Evolutionary conservation across 2,888 invertebrate species (phyloP).

Genomic region (Aporophyla lueneburgensis): DNA sequence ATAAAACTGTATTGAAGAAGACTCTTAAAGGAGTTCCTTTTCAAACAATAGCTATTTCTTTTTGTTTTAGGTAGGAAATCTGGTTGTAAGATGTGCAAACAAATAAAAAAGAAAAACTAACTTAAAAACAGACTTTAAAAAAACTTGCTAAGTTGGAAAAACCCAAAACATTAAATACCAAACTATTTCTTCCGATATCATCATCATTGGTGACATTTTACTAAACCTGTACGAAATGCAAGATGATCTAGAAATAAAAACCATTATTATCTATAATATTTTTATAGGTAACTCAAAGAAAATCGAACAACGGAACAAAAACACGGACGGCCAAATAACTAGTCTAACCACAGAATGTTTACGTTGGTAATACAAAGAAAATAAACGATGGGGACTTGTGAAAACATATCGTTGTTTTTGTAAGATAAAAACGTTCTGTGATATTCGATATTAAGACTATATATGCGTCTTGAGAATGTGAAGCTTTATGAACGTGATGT

Average conservation of each 20-base stretch:
- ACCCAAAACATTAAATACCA: slow-evolving; percentile 37
- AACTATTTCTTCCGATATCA: slow-evolving; percentile 38
- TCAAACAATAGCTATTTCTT: background rate
- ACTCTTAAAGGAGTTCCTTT: background rate
- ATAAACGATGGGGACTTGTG: slow-evolving; percentile 67
- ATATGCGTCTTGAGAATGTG: slow-evolving; percentile 34
- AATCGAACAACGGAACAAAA: slow-evolving; percentile 49
- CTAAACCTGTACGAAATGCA: slow-evolving; percentile 28
- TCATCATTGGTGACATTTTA: slow-evolving; percentile 50
- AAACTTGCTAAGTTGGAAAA: slow-evolving; percentile 25
- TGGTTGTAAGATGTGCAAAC: background rate
- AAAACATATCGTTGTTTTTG: slow-evolving; percentile 71
- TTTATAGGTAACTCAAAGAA: slow-evolving; percentile 20
- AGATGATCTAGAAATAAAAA: slow-evolving; percentile 36
- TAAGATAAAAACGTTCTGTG: slow-evolving; percentile 61
- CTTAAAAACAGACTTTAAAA: background rate
- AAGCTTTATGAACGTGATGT: slow-evolving; percentile 52
- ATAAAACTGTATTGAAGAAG: background rate
- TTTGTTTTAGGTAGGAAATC: too few relatives aligned
- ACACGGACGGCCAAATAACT: slow-evolving; percentile 43
- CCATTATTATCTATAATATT: slow-evolving; percentile 25
- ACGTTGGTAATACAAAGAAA: slow-evolving; percentile 62
- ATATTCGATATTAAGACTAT: slow-evolving; percentile 56
- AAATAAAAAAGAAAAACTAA: background rate
- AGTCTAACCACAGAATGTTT: slow-evolving; percentile 56